These are phyloP conservation scores for Speoplatyrhinus poulsoni DNA, from an alignment of 2,113 vertebrate species.

Conservation along the genomic window DNA sequence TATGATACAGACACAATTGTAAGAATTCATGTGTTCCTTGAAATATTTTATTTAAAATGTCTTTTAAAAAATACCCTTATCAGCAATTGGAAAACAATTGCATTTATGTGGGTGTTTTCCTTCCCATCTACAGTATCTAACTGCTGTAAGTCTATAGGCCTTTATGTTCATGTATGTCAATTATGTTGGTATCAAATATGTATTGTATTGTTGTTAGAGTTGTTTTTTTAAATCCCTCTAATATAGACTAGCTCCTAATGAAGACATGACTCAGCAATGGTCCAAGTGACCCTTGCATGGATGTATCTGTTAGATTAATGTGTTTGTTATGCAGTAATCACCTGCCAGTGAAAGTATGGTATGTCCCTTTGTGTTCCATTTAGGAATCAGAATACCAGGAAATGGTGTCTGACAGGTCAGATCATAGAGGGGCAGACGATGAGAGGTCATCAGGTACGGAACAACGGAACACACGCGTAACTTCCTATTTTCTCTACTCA, in stretches of 20 bases:
- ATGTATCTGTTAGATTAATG: constrained; percentile 35
- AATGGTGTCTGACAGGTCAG: constrained; percentile 61
- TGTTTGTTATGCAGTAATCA: constrained; percentile 57
- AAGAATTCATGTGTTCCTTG: too few relatives aligned
- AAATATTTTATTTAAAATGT: too few relatives aligned
- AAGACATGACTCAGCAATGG: constrained; percentile 5
- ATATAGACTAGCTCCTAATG: background rate
- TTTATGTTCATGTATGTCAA: background rate
- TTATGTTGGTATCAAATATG: background rate
- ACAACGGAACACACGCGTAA: constrained; percentile 27
- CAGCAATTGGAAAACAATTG: too few relatives aligned
- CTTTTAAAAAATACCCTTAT: too few relatives aligned
- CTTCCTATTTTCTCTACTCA: constrained; percentile 49
- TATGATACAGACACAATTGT: too few relatives aligned
- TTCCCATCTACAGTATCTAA: background rate
- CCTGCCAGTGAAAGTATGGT: constrained; percentile 53
- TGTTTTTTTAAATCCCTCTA: background rate
- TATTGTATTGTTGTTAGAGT: background rate
- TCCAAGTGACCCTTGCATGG: background rate
- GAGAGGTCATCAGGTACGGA: constrained; percentile 79
- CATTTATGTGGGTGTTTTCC: too few relatives aligned
- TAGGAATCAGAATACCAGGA: constrained; percentile 73
- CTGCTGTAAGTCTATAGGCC: background rate
- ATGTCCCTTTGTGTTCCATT: constrained; percentile 35
- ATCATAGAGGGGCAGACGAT: constrained; percentile 65